phyloP scores from a whole-genome alignment of 2,797 vertebrate genomes.

The Hydrocynus forskahlii region DNA sequence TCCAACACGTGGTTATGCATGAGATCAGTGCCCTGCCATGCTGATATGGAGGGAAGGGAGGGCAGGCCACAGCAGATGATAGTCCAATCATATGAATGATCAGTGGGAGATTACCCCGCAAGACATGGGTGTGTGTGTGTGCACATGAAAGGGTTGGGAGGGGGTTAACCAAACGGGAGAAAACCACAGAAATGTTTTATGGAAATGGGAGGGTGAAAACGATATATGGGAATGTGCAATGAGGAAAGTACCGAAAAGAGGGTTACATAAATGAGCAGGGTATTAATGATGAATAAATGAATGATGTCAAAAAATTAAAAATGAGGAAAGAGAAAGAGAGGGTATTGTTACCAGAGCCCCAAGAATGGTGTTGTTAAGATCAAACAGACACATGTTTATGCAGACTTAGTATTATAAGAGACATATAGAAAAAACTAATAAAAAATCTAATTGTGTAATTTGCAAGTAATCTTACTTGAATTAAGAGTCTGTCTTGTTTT shows the following conservation, averaged over 20 bases:
- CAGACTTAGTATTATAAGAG: constrained; percentile 55
- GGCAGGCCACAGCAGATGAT: constrained; percentile 43
- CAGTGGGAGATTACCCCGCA: constrained; percentile 61
- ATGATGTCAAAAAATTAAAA: constrained; percentile 75
- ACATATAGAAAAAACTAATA: constrained; percentile 57
- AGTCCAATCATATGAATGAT: constrained; percentile 42
- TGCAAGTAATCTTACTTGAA: constrained; percentile 86
- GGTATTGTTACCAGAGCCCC: constrained; percentile 81
- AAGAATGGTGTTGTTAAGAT: constrained; percentile 37
- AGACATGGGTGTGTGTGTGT: neutral
- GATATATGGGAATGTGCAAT: constrained; percentile 10
- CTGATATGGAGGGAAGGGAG: constrained; percentile 69
- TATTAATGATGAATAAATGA: constrained; percentile 68
- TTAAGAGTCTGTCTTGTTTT: constrained; percentile 97
- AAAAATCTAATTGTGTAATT: neutral
- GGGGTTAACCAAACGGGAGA: constrained; percentile 61
- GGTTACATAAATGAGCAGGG: constrained; percentile 6
- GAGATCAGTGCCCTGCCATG: constrained; percentile 99
- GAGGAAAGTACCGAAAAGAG: constrained; percentile 32
- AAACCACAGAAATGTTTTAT: constrained; percentile 59
- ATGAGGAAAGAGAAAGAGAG: constrained; percentile 84
- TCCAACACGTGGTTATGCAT: constrained; percentile 99
- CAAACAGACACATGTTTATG: constrained; percentile 46
- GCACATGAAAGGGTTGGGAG: constrained; percentile 64
- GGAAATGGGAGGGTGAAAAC: constrained; percentile 54